Evolutionary conservation across 2,797 vertebrate genomes (phyloP).

Genomic region (Enteromius radiatus): DNA sequence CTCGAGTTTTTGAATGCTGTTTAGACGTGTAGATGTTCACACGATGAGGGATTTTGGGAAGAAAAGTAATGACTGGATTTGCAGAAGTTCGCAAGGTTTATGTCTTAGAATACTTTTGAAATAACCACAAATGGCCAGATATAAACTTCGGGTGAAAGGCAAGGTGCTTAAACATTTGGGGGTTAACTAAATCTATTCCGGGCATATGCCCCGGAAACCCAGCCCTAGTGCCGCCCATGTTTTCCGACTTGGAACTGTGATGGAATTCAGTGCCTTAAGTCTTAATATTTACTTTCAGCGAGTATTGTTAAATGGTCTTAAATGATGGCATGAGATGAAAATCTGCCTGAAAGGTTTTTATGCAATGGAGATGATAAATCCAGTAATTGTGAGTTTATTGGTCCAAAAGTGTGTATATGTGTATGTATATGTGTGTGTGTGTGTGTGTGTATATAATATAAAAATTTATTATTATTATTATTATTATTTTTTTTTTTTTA

Average conservation of each 20-base stretch:
- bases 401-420: background rate
- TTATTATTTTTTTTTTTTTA: background rate
- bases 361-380: background rate
- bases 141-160: background rate
- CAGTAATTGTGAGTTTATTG: background rate
- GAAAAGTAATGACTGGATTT: constrained; percentile 13
- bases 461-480: too few relatives aligned
- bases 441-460: too few relatives aligned
- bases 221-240: background rate
- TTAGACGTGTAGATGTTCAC: background rate
- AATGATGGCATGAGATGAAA: background rate
- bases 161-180: constrained; percentile 14
- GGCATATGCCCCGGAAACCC: background rate
- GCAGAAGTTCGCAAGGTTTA: constrained; percentile 6
- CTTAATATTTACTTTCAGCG: background rate
- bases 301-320: background rate
- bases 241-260: background rate
- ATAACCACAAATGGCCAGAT: constrained; percentile 1
- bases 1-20: background rate
- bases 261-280: background rate
- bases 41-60: background rate
- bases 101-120: background rate
- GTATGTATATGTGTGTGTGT: too few relatives aligned
- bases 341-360: background rate
- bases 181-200: background rate